These are phyloP conservation scores for Diaperis boleti DNA, from an alignment of 2,888 invertebrate genomes.

Conservation along the genomic window DNA sequence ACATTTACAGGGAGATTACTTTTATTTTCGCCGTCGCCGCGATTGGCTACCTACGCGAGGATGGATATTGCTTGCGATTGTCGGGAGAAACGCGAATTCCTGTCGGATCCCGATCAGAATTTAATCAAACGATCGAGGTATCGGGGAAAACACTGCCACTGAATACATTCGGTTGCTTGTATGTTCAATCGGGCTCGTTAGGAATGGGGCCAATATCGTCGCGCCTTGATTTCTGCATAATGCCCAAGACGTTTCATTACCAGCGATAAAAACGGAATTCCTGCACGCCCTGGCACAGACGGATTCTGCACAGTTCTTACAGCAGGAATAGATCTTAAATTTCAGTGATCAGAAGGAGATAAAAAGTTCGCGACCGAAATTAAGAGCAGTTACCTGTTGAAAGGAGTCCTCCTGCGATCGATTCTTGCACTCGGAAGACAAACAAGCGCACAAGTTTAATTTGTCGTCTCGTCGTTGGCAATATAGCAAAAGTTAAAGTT, in stretches of 20 bases:
- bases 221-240: constrained; percentile 55
- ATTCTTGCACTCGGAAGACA: not conserved
- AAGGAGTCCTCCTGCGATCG: not conserved
- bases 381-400: not conserved
- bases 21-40: constrained; percentile 61
- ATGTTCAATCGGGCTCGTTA: constrained; percentile 60
- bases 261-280: too few relatives aligned
- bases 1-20: constrained; percentile 68
- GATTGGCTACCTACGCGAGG: constrained; percentile 52
- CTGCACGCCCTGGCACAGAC: too few relatives aligned
- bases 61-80: constrained; percentile 33
- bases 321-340: too few relatives aligned
- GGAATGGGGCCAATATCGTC: constrained; percentile 57
- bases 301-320: too few relatives aligned
- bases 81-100: constrained; percentile 36
- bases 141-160: constrained; percentile 55
- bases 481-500: not conserved
- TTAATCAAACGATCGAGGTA: constrained; percentile 65
- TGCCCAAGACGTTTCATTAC: constrained; percentile 41
- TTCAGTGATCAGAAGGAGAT: too few relatives aligned
- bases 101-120: constrained; percentile 61
- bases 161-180: constrained; percentile 55
- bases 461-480: not conserved
- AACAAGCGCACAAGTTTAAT: not conserved
- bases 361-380: too few relatives aligned